These are phyloP conservation scores for Smutsia gigantea DNA, from an alignment of 2,797 vertebrate species.

Conservation along the genomic window DNA sequence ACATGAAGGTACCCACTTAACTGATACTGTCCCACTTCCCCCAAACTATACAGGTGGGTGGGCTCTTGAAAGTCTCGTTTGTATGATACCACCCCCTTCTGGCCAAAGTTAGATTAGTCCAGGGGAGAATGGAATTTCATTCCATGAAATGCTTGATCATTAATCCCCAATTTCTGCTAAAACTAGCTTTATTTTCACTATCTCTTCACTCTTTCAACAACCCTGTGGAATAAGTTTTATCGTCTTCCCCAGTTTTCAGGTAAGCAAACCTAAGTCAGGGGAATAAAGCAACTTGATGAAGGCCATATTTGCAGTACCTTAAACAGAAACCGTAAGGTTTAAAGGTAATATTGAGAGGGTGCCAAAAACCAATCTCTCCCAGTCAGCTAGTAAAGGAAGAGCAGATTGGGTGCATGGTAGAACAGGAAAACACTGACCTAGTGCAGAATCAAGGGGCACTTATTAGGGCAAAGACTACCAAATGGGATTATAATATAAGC, in stretches of 20 bases:
- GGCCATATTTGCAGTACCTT: background rate
- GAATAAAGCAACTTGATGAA: conserved; percentile 27
- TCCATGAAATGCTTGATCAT: background rate
- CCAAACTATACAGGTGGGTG: background rate
- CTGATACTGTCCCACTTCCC: background rate
- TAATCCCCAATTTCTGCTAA: background rate
- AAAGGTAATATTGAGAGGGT: background rate
- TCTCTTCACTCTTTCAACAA: background rate
- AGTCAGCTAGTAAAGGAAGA: background rate
- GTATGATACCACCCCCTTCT: background rate
- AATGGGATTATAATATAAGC: background rate
- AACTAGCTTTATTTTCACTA: background rate
- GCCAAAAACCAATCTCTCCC: background rate
- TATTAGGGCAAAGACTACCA: background rate
- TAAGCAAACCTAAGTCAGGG: background rate
- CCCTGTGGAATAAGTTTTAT: background rate
- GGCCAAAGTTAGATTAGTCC: background rate
- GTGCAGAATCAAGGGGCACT: background rate
- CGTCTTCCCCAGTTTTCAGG: background rate
- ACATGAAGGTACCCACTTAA: background rate
- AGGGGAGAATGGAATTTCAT: background rate
- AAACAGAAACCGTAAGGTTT: background rate
- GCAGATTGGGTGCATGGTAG: background rate
- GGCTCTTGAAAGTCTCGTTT: background rate
- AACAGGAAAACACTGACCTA: background rate